Base-by-base conservation (phyloP, 2,888 invertebrate species). In the Drosophila recens region DNA sequence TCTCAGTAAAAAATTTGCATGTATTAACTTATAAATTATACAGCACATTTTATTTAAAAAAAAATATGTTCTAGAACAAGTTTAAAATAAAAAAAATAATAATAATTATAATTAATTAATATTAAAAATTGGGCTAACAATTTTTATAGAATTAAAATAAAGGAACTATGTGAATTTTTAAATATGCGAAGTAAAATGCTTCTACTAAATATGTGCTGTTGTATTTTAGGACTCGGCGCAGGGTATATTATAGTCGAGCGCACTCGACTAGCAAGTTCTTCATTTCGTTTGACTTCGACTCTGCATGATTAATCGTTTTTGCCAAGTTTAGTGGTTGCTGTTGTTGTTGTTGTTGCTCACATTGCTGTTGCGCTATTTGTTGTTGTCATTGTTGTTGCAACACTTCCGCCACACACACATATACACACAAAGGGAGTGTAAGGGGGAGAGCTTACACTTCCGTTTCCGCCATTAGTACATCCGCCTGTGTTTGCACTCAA, bases 401-500 rank as follows among this genome's bases (percentile, higher is more conserved):
- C 67, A 71, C 72, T 53, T 69, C 68, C 74, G 62, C 53, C 58
- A 38, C 40, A 38, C 58, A 51, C 52, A 45, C 52, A 58, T 48
- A 53, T 48, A 42, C 67, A 53, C 64, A 62, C 56, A 62, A 54
- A 57, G 23, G 43, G 17, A 38, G 5, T 4, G 27, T 0, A 20
- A 13, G n/a, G 30, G 20, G 20, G 11, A 56, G 51, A 56, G 43
- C 61, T 61, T 69, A 73, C 85, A 87, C 86, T 77, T 84, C 83
- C 88, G 86, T 61, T 87, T 87, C 84, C 84, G 84, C 73, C 86
- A 85, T 84, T 86, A 82, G 74, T 75, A 84, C 84, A 87, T 82
- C 84, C 84, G 88, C 56, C 53, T 49, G 57, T 80, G 84, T 78
- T 81, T 84, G 87, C 87, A 75, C 54, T 69, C 52, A 67, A 65